A percentile compares a stretch with the other conserved stretches of the same genome.
These are phyloP conservation scores for Scolopax bukidnonensis DNA, from an alignment of 2,797 vertebrate genomes.

Conservation along the genomic window DNA sequence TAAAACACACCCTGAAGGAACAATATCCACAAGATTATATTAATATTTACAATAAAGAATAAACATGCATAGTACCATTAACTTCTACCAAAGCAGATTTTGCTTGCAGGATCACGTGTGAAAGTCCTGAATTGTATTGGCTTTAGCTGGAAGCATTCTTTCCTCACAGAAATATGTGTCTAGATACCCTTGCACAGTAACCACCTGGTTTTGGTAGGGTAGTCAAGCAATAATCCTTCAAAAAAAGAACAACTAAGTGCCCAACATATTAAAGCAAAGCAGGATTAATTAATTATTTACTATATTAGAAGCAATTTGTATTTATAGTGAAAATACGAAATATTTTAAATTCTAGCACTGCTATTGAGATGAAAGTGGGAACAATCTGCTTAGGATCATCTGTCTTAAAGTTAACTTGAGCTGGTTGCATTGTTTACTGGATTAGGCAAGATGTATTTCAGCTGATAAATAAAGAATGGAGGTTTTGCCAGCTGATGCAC, in stretches of 20 bases:
- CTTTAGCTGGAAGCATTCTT: not conserved
- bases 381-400: not conserved
- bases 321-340: not conserved
- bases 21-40: not conserved
- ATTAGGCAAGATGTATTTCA: constrained; percentile 14
- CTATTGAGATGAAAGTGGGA: not conserved
- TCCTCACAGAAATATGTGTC: not conserved
- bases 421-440: not conserved
- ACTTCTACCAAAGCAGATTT: not conserved
- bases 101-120: not conserved
- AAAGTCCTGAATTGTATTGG: not conserved
- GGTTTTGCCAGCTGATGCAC: not conserved
- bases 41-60: not conserved
- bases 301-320: not conserved
- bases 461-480: not conserved
- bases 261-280: not conserved
- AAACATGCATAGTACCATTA: not conserved
- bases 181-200: not conserved
- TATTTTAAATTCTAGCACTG: not conserved
- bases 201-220: not conserved
- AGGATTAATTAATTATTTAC: not conserved
- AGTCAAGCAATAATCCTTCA: not conserved
- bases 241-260: not conserved
- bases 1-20: not conserved
- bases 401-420: not conserved